Evolutionary conservation across 2,113 vertebrate species (phyloP).

Genomic region (Xiphias gladius): DNA sequence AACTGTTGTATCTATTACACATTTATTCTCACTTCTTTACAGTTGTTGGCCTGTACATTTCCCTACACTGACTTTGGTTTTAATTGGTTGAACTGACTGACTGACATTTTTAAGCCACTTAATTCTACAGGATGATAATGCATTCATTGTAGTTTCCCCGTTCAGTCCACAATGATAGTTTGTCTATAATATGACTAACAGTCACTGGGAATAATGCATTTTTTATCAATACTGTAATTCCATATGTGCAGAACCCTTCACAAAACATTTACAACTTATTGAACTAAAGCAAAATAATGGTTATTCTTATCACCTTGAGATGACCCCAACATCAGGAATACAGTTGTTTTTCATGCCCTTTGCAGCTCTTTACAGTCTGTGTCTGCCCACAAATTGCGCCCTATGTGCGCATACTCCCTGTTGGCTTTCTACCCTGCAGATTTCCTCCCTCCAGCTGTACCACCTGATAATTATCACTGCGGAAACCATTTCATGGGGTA

Average conservation of each 20-base stretch:
- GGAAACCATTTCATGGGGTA: slow-evolving; percentile 45
- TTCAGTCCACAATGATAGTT: not conserved
- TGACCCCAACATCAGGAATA: slow-evolving; percentile 27
- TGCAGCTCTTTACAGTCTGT: slow-evolving; percentile 38
- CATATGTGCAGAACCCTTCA: not conserved
- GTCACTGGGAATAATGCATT: not conserved
- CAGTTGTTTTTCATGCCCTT: slow-evolving; percentile 37
- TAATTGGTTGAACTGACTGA: not conserved
- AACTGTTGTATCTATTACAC: not conserved
- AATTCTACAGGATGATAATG: not conserved
- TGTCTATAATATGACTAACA: not conserved
- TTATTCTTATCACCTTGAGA: slow-evolving; percentile 28
- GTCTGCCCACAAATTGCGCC: slow-evolving; percentile 48
- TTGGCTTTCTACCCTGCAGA: slow-evolving; percentile 39
- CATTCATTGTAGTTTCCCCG: not conserved
- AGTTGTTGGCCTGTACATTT: not conserved
- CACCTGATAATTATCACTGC: slow-evolving; percentile 58
- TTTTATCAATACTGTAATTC: not conserved
- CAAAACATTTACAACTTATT: slow-evolving; percentile 4
- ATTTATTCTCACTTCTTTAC: not conserved
- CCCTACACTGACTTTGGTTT: not conserved
- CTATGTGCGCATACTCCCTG: slow-evolving; percentile 30
- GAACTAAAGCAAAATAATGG: not conserved
- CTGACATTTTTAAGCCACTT: not conserved
- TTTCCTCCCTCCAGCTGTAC: slow-evolving; percentile 29